Evolutionary conservation across 2,888 invertebrate species (phyloP), one percentile per base, ranked within the genome.

Genomic region (Leucoptera coffeella): DNA sequence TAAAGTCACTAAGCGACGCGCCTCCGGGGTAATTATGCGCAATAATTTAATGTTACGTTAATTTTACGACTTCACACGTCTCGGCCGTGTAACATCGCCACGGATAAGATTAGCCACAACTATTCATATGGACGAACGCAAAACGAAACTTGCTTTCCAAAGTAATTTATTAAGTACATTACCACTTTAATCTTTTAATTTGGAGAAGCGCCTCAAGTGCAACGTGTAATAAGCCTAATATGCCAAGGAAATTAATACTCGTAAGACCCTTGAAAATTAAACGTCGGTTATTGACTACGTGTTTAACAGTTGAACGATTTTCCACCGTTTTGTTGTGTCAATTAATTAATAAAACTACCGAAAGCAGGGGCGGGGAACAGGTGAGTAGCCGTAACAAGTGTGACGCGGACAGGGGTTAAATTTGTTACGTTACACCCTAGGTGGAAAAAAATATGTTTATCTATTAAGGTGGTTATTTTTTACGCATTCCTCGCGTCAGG

Each of bases 301-400:
- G 43, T 51, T 51, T 50, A 50, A 55, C 56, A 56, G 54, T 47
- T 48, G 42, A 52, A 40, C 43, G 50, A 45, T 49, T 52, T 50
- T 53, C 47, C 49, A n/a, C 50, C 50, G 49, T 55, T 50, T 54
- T 12, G 47, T 52, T 55, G 47, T 52, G 47, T 50, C 55, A 57
- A 61, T 61, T 57, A 58, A 56, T 56, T 55, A 58, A 45, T 17
- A 17, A 20, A 26, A 26, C 19, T 26, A 6, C 5, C 41, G 35
- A 45, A 44, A 42, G 47, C 47, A 42, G 42, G 47, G 42, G 41
- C 38, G 38, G 38, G 38, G 19, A 19, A 13, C 28, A 17, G 14
- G 15, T 20, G 20, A 28, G 24, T 21, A 14, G 42, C 35, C 30
- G 37, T 47, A 43, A 46, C 45, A 43, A 46, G 43, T 40, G 39